These are phyloP conservation scores for Azorinus chamasolen DNA, from an alignment of 2,888 invertebrate species.

Conservation along the genomic window DNA sequence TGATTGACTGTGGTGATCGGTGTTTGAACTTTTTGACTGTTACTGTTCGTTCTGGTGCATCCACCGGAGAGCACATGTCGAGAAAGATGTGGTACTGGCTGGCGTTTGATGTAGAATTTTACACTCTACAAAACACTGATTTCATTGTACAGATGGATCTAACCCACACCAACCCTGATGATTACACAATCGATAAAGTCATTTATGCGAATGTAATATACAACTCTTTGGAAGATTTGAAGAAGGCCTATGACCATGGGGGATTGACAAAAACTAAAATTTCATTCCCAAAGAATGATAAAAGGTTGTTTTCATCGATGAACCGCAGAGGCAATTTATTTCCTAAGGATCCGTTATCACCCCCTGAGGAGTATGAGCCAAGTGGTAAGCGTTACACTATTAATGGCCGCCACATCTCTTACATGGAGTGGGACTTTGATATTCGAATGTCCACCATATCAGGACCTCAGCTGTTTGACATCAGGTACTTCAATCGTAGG, in stretches of 20 bases:
- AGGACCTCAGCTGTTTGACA: conserved; percentile 74
- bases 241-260: conserved; percentile 41
- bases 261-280: conserved; percentile 25
- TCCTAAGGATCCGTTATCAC: conserved; percentile 53
- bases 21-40: conserved; percentile 62
- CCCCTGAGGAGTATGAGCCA: conserved; percentile 71
- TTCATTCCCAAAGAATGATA: conserved; percentile 24
- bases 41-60: conserved; percentile 59
- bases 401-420: conserved; percentile 70
- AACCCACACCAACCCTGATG: conserved; percentile 52
- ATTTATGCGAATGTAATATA: conserved; percentile 69
- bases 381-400: conserved; percentile 79
- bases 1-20: conserved; percentile 40
- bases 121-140: conserved; percentile 72
- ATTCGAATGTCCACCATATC: conserved; percentile 33
- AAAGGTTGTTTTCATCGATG: conserved; percentile 30
- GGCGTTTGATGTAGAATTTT: conserved; percentile 65
- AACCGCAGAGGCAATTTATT: conserved; percentile 28
- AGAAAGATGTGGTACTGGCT: conserved; percentile 69
- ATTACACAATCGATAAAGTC: conserved; percentile 63
- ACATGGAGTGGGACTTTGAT: conserved; percentile 78
- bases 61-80: conserved; percentile 36
- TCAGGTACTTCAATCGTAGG: conserved; percentile 72
- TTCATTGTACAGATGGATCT: conserved; percentile 71
- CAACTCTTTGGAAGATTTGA: conserved; percentile 62